phyloP scores from a whole-genome alignment of 2,888 invertebrate species.

The Pristionchus exspectatus region DNA sequence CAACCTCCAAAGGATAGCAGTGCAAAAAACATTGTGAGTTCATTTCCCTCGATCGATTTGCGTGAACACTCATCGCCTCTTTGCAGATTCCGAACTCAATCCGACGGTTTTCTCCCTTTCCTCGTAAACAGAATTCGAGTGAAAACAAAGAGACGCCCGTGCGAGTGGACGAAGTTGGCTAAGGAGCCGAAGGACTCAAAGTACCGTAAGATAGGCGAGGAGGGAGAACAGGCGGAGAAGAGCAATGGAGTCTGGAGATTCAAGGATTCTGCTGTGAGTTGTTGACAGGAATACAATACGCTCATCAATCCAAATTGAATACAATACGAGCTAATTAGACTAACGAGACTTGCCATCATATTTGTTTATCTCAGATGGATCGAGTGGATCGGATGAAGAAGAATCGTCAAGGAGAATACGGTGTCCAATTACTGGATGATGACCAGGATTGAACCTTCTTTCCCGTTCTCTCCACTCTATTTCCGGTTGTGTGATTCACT shows the following conservation, averaged over 20 bases:
- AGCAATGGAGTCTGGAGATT: constrained; percentile 46
- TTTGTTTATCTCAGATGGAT: constrained; percentile 39
- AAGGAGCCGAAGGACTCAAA: constrained; percentile 47
- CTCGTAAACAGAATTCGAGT: constrained; percentile 39
- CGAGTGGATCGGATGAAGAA: constrained; percentile 53
- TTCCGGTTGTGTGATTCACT: constrained; percentile 41
- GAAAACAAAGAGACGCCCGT: constrained; percentile 39
- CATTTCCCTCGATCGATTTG: background rate
- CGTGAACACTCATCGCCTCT: background rate
- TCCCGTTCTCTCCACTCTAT: background rate
- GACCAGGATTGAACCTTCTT: constrained; percentile 40
- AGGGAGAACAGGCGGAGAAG: background rate
- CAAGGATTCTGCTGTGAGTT: constrained; percentile 49
- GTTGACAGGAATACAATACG: background rate
- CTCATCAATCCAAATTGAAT: background rate
- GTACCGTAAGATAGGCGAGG: constrained; percentile 49
- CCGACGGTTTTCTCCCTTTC: constrained; percentile 51
- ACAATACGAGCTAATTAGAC: background rate
- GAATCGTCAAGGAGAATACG: constrained; percentile 52
- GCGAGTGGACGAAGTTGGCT: background rate
- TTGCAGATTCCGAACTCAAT: constrained; percentile 50
- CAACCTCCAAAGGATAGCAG: constrained; percentile 7
- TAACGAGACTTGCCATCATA: background rate
- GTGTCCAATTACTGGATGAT: constrained; percentile 50
- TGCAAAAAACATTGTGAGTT: constrained; percentile 17